Percentiles rank a stretch among this genome's conserved stretches.
Evolutionary conservation across 2,888 invertebrate genomes (phyloP).

Genomic region (Drosophila mimetica): DNA sequence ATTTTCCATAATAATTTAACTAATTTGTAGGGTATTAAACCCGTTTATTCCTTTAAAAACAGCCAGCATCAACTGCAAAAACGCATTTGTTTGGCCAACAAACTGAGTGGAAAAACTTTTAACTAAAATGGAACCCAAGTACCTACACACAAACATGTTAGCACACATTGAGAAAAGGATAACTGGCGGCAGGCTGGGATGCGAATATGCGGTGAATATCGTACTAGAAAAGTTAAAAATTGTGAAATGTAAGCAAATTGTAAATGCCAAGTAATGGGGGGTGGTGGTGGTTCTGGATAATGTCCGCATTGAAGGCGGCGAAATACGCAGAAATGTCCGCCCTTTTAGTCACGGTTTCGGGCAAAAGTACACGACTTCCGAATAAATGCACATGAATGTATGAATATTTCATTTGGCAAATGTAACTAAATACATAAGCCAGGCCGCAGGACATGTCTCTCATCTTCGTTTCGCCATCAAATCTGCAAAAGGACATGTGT

Average conservation of each 20-base stretch:
- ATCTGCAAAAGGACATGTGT: conserved; percentile 67
- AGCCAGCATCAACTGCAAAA: conserved; percentile 24
- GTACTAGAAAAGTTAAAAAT: conserved; percentile 41
- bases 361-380: conserved; percentile 53
- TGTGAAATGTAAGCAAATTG: conserved; percentile 70
- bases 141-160: conserved; percentile 23
- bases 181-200: conserved; percentile 2
- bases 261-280: conserved; percentile 21
- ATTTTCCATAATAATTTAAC: neutral
- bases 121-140: conserved; percentile 27
- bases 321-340: conserved; percentile 25
- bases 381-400: conserved; percentile 71
- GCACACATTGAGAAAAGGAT: conserved; percentile 1
- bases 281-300: conserved; percentile 22
- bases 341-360: conserved; percentile 29
- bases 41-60: neutral
- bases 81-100: conserved; percentile 38
- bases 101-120: conserved; percentile 55
- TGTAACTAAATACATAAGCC: conserved; percentile 63
- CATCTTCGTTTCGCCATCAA: conserved; percentile 43
- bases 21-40: conserved; percentile 2
- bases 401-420: conserved; percentile 77
- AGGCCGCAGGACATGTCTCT: conserved; percentile 36
- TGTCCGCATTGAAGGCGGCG: neutral
- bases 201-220: conserved; percentile 23